phyloP scores from a whole-genome alignment of 2,888 invertebrate genomes.

The Eurois occulta region DNA sequence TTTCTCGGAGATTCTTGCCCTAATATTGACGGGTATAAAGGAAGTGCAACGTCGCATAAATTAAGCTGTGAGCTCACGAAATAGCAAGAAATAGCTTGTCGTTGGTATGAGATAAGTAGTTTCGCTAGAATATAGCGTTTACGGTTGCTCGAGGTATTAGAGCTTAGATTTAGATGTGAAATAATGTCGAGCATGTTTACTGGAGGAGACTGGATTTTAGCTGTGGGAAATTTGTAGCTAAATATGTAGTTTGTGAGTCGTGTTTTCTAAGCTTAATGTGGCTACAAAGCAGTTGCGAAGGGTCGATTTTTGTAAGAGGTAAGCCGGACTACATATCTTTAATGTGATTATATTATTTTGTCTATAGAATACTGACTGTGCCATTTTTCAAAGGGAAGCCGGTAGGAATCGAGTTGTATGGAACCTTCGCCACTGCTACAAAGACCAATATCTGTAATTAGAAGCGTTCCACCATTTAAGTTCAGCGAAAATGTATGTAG shows the following conservation, averaged over 20 bases:
- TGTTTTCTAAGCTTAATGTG: neutral
- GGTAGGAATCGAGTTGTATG: no score
- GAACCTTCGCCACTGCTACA: no score
- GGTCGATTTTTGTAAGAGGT: no score
- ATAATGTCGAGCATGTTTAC: constrained; percentile 26
- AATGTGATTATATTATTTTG: no score
- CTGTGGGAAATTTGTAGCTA: neutral
- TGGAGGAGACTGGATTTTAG: neutral
- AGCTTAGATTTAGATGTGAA: constrained; percentile 24
- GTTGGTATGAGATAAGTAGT: constrained; percentile 35
- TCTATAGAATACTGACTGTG: no score
- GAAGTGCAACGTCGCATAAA: constrained; percentile 57
- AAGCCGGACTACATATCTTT: no score
- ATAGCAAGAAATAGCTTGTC: constrained; percentile 53
- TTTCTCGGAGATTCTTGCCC: constrained; percentile 8
- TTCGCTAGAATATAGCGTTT: constrained; percentile 34
- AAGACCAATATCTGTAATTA: neutral
- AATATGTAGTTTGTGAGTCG: neutral
- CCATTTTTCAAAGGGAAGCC: no score
- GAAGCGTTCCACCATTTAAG: neutral
- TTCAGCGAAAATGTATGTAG: neutral
- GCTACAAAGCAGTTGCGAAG: no score
- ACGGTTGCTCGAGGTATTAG: constrained; percentile 19
- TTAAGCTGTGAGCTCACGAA: constrained; percentile 48
- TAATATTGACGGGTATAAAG: constrained; percentile 49